These are phyloP conservation scores for Aleiodes leptofemur DNA, from an alignment of 2,888 invertebrate genomes.

Conservation along the genomic window DNA sequence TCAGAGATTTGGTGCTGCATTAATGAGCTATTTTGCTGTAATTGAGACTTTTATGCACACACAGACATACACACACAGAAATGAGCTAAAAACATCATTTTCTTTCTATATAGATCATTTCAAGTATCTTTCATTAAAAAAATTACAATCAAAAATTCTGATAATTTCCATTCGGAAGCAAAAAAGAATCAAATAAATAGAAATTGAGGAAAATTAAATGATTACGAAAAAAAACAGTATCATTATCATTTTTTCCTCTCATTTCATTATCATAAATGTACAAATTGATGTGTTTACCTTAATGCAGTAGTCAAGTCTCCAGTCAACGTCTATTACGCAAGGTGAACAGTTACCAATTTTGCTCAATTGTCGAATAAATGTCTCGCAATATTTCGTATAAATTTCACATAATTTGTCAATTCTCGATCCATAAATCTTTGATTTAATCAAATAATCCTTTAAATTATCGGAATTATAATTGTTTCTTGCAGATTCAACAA, in stretches of 20 bases:
- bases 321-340: constrained; percentile 69
- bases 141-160: too few relatives aligned
- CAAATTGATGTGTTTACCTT: constrained; percentile 63
- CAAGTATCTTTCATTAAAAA: too few relatives aligned
- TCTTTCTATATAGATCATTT: too few relatives aligned
- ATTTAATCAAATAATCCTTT: constrained; percentile 56
- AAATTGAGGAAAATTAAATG: constrained; percentile 26
- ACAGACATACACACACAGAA: too few relatives aligned
- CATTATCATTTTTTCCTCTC: not conserved
- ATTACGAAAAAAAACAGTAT: constrained; percentile 9
- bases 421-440: constrained; percentile 57
- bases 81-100: too few relatives aligned
- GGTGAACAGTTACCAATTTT: constrained; percentile 65
- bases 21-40: too few relatives aligned
- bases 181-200: not conserved
- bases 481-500: constrained; percentile 66
- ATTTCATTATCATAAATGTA: not conserved
- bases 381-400: constrained; percentile 60
- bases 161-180: too few relatives aligned
- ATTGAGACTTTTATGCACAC: too few relatives aligned
- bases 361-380: constrained; percentile 63
- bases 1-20: too few relatives aligned
- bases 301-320: constrained; percentile 71
- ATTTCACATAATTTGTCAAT: constrained; percentile 62
- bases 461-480: constrained; percentile 63